Evolutionary conservation across 2,888 invertebrate species (phyloP), one percentile per base, ranked within the genome.

Genomic region (Chydorus sphaericus): DNA sequence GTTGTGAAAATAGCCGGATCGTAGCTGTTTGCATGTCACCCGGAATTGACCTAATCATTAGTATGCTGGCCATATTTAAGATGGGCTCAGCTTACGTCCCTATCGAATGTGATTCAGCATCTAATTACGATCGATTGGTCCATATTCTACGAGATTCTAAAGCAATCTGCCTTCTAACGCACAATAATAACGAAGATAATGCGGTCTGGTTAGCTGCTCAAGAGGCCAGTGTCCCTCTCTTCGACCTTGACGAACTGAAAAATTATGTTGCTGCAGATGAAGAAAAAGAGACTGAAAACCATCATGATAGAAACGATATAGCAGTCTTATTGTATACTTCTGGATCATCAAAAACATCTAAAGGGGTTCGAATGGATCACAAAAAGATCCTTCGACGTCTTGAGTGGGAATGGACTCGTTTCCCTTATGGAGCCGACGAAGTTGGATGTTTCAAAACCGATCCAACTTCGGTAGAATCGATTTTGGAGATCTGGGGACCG

Each of bases 391-490:
- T 87, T 64, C 90, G 92, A 68, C 80, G 92, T 0, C 74, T 92
- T 18, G 78, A 80, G 67, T 92, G 92, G 88, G 91, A 92, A 68
- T 91, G 90, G 79, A 75, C 78, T 16, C 77, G 76, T 0, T 83
- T 91, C 66, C 89, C 91, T 0, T 91, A 80, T 68, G 70, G 75
- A 0, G 74, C 76, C 0, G 86, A 88, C 65, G 74, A 75, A 10
- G 76, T 77, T 4, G 85, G 88, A 63, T 82, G 88, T 1, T 91
- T 91, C 73, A 92, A 92, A 71, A 92, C 92, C 0, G 86, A 91
- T 0, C 71, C 91, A 18, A 91, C 91, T 0, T 93, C 92, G 66
- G 90, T 92, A 4, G 92, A 92, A 67, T 86, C 90, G 0, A 81
- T 89, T 8, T 78, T 83, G 1, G 92, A 92, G 73, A 80, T 92